Evolutionary conservation across 2,797 vertebrate species (phyloP).

Genomic region (Spinus pinus): DNA sequence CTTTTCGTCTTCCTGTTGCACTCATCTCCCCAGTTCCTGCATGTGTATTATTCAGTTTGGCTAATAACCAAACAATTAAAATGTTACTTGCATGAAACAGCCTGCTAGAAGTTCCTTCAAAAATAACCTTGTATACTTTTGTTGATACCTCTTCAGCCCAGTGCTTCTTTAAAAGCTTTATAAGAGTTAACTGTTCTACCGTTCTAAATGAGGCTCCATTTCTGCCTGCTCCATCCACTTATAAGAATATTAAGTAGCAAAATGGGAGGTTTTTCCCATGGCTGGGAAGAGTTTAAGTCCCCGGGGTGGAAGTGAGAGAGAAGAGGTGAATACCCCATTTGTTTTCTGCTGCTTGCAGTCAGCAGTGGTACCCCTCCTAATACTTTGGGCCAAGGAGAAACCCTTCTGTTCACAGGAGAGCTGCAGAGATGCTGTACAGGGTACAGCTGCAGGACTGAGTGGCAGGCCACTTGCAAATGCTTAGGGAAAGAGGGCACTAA

Average conservation of each 20-base stretch:
- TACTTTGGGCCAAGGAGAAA: not conserved
- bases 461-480: not conserved
- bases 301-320: not conserved
- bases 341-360: accelerated
- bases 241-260: not conserved
- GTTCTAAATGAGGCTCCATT: accelerated
- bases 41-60: not conserved
- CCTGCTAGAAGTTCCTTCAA: not conserved
- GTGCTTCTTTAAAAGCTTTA: not conserved
- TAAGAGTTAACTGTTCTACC: not conserved
- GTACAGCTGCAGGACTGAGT: not conserved
- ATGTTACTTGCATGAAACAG: not conserved
- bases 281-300: not conserved
- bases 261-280: not conserved
- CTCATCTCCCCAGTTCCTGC: not conserved
- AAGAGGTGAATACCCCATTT: not conserved
- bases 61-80: not conserved
- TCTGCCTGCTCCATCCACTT: not conserved
- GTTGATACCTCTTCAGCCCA: not conserved
- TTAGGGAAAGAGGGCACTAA: not conserved
- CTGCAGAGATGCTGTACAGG: not conserved
- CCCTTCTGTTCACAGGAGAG: not conserved
- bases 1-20: not conserved
- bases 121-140: not conserved
- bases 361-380: not conserved